Conservation (phyloP, 2,888 invertebrate genomes). For the Drosophila nr. fundita region DNA sequence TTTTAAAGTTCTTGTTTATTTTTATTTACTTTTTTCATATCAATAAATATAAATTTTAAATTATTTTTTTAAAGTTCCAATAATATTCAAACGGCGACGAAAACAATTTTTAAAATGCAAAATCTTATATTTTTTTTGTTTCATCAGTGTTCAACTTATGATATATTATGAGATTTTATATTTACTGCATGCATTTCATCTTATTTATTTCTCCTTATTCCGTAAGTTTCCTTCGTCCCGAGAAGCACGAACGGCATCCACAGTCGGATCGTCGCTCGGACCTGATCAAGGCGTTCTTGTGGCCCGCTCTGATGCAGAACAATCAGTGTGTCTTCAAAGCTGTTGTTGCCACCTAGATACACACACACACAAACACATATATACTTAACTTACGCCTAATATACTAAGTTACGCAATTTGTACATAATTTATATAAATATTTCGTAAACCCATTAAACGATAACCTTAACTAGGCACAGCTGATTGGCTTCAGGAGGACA, state of each 20-base stretch:
- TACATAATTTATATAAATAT: constrained; percentile 59
- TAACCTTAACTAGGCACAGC: constrained; percentile 61
- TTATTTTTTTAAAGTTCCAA: background rate
- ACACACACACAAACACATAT: background rate
- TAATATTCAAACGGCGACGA: background rate
- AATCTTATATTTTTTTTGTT: background rate
- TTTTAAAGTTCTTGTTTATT: background rate
- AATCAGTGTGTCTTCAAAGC: constrained; percentile 93
- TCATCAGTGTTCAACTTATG: background rate
- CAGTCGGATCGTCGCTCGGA: constrained; percentile 90
- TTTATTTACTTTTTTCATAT: background rate
- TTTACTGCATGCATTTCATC: background rate
- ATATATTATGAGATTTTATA: background rate
- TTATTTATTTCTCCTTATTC: background rate
- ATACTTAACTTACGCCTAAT: constrained; percentile 2
- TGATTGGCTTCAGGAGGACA: constrained; percentile 79
- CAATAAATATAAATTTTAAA: background rate
- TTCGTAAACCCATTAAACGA: constrained; percentile 57
- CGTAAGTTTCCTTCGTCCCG: constrained; percentile 89
- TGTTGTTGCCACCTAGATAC: constrained; percentile 90
- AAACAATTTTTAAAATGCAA: background rate
- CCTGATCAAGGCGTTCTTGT: constrained; percentile 92
- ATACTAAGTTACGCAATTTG: constrained; percentile 54
- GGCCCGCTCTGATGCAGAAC: constrained; percentile 93
- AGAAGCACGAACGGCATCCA: constrained; percentile 92